These are phyloP conservation scores for Jordanella pulchra DNA, from an alignment of 2,797 vertebrate genomes.

Conservation along the genomic window DNA sequence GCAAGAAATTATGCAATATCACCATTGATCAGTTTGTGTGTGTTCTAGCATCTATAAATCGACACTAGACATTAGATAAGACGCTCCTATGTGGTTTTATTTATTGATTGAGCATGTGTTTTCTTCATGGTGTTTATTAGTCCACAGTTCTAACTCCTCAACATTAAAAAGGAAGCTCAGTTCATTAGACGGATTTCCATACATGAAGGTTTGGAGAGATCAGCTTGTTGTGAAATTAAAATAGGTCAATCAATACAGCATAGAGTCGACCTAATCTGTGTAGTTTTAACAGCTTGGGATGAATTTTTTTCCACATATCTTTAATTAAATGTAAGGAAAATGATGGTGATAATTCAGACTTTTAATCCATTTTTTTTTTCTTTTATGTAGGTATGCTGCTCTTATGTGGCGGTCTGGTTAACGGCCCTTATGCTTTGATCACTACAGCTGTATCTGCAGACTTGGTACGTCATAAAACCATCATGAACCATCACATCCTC, in stretches of 20 bases:
- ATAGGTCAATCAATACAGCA: rapidly evolving
- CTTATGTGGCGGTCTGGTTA: slow-evolving; percentile 91
- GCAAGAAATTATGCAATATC: background rate
- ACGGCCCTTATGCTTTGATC: slow-evolving; percentile 95
- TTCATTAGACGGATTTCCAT: background rate
- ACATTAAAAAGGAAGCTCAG: background rate
- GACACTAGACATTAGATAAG: background rate
- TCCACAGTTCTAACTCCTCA: background rate
- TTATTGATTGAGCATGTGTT: slow-evolving; percentile 5
- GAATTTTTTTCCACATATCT: background rate
- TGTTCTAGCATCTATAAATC: background rate
- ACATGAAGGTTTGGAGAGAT: background rate
- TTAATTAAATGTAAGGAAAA: background rate
- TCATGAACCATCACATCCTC: slow-evolving; percentile 18
- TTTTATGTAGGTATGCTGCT: slow-evolving; percentile 86
- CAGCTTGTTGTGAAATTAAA: slow-evolving; percentile 1
- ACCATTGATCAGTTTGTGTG: background rate
- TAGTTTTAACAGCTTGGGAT: background rate
- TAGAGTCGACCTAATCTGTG: no score
- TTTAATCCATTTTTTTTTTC: background rate
- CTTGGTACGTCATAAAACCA: slow-evolving; percentile 81
- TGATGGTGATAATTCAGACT: background rate
- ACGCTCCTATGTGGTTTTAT: background rate
- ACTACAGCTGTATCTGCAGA: slow-evolving; percentile 96
- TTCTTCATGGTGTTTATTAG: slow-evolving; percentile 2